Evolutionary conservation across 2,113 vertebrate genomes (phyloP).

Genomic region (Panthera leo): DNA sequence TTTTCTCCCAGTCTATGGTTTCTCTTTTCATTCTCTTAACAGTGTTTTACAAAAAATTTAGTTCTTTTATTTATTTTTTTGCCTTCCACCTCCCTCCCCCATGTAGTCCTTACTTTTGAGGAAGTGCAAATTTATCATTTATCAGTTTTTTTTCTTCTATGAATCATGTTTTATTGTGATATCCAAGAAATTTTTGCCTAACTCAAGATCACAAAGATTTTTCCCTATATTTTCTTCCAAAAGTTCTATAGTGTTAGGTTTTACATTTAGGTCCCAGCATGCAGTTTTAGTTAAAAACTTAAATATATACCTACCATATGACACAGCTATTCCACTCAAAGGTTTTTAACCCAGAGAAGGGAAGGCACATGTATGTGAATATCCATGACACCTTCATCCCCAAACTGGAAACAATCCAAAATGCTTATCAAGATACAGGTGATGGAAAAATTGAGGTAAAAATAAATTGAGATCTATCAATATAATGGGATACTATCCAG

Average conservation of each 20-base stretch:
- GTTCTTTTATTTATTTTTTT: neutral
- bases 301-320: neutral
- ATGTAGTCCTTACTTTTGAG: neutral
- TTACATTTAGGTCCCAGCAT: neutral
- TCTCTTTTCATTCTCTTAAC: neutral
- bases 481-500: neutral
- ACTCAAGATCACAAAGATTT: neutral
- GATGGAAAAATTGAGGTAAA: conserved; percentile 8
- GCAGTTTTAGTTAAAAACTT: conserved; percentile 19
- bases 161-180: neutral
- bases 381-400: neutral
- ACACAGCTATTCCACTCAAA: neutral
- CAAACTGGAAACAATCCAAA: neutral
- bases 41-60: neutral
- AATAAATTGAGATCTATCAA: neutral
- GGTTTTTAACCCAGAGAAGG: neutral
- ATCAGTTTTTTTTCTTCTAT: neutral
- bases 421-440: neutral
- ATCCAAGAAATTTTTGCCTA: neutral
- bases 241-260: neutral
- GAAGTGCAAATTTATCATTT: neutral
- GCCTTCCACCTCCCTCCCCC: neutral
- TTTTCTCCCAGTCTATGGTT: neutral
- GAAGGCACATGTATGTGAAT: neutral
- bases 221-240: neutral